A percentile compares a stretch with the other conserved stretches of the same genome.
Conservation (phyloP, 2,888 invertebrate genomes). For the Thelaira solivaga region DNA sequence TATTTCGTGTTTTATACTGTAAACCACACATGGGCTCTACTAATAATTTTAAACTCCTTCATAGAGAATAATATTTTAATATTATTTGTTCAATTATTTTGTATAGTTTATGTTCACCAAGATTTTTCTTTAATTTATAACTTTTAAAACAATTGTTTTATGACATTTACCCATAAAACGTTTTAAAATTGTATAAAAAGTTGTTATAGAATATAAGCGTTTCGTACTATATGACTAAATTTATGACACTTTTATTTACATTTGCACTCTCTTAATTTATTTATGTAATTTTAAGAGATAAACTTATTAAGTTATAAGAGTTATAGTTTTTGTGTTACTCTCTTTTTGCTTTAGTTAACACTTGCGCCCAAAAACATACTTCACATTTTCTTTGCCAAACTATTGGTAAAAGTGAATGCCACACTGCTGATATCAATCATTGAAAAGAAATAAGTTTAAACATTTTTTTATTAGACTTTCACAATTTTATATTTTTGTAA, state of each 20-base stretch:
- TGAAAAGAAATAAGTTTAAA: slow-evolving; percentile 1
- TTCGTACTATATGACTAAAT: neutral
- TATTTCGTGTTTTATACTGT: slow-evolving; percentile 96
- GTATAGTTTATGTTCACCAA: slow-evolving; percentile 3
- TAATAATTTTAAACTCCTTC: slow-evolving; percentile 55
- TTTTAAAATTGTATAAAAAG: neutral
- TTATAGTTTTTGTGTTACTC: neutral
- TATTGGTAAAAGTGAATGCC: neutral
- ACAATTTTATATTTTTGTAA: neutral
- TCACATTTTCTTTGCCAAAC: slow-evolving; percentile 30
- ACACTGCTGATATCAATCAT: slow-evolving; percentile 25
- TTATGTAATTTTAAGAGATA: neutral
- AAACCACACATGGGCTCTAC: slow-evolving; percentile 92
- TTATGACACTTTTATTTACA: slow-evolving; percentile 21
- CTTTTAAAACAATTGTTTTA: too few species aligned
- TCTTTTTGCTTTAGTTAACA: neutral
- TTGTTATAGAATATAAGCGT: neutral
- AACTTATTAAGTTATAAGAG: neutral
- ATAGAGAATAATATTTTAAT: slow-evolving; percentile 43
- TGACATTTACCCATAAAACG: slow-evolving; percentile 2
- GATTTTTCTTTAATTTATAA: neutral
- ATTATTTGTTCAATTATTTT: neutral
- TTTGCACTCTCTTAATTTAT: slow-evolving; percentile 1
- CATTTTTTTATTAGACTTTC: neutral
- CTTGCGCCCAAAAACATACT: slow-evolving; percentile 45